Conservation (phyloP, 1,140 invertebrate genomes). For the Ips nitidus region DNA sequence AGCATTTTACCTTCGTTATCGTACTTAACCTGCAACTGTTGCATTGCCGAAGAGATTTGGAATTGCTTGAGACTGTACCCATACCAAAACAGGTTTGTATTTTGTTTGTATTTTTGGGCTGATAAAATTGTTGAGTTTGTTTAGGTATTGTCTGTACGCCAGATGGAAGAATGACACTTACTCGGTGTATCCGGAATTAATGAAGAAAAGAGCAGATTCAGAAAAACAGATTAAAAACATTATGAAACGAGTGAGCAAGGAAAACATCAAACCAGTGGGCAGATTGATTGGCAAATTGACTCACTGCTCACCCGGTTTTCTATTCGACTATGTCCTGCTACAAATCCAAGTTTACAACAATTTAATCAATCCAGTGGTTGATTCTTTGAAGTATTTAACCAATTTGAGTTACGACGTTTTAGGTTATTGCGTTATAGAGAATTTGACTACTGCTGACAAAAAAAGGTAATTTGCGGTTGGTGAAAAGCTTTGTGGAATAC, state of each 20-base stretch:
- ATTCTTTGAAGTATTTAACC: constrained; percentile 96
- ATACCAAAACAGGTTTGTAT: constrained; percentile 65
- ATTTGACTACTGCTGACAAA: constrained; percentile 73
- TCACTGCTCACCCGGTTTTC: constrained; percentile 90
- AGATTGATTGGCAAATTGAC: constrained; percentile 95
- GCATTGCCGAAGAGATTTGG: constrained; percentile 95
- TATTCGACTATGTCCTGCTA: constrained; percentile 93
- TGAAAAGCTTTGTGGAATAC: neutral
- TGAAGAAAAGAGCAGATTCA: constrained; percentile 79
- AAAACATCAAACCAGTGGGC: constrained; percentile 96
- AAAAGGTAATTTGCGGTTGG: constrained; percentile 52
- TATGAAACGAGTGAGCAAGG: constrained; percentile 97
- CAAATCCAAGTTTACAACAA: constrained; percentile 99
- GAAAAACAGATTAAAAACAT: constrained; percentile 93
- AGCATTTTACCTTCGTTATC: constrained; percentile 87
- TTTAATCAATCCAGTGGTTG: constrained; percentile 94
- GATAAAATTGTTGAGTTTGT: neutral
- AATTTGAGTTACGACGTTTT: constrained; percentile 95
- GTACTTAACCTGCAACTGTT: constrained; percentile 91
- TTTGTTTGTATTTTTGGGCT: neutral
- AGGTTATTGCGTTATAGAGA: constrained; percentile 94
- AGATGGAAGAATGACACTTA: constrained; percentile 93
- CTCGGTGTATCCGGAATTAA: constrained; percentile 75
- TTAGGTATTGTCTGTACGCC: constrained; percentile 85
- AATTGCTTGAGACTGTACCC: constrained; percentile 87